Conservation (phyloP, 2,113 vertebrate genomes). For the Muntiacus reevesi region DNA sequence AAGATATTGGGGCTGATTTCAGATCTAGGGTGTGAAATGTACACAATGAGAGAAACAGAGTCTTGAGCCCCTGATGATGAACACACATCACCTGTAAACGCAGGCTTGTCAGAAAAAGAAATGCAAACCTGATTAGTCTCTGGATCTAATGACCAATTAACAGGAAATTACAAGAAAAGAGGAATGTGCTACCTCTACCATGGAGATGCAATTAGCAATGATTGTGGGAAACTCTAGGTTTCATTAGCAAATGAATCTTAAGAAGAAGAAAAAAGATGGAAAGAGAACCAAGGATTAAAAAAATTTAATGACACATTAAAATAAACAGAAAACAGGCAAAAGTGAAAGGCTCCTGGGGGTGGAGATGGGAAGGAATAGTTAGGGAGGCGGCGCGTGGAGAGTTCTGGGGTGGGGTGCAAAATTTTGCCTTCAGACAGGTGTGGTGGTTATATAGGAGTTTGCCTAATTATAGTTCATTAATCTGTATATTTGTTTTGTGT, state of each 20-base stretch:
- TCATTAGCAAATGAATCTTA: background rate
- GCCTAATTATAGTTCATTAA: background rate
- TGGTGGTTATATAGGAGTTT: background rate
- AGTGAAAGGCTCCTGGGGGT: too few relatives aligned
- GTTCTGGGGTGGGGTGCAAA: too few relatives aligned
- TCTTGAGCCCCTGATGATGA: background rate
- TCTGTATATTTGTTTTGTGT: background rate
- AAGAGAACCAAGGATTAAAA: background rate
- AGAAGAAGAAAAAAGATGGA: background rate
- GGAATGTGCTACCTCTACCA: background rate
- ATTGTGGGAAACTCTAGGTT: background rate
- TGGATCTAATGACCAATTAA: background rate
- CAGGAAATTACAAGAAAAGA: background rate
- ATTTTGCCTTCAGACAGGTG: background rate
- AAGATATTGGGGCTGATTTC: background rate
- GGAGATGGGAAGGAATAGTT: too few relatives aligned
- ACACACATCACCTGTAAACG: background rate
- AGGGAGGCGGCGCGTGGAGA: background rate
- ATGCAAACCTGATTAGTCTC: background rate
- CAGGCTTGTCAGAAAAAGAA: background rate
- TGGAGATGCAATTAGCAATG: background rate
- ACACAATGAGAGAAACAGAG: background rate
- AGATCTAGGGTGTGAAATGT: background rate
- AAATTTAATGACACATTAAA: background rate
- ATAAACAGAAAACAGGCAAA: background rate